phyloP scores from a whole-genome alignment of 2,797 vertebrate genomes.

The Urocyon cinereoargenteus region DNA sequence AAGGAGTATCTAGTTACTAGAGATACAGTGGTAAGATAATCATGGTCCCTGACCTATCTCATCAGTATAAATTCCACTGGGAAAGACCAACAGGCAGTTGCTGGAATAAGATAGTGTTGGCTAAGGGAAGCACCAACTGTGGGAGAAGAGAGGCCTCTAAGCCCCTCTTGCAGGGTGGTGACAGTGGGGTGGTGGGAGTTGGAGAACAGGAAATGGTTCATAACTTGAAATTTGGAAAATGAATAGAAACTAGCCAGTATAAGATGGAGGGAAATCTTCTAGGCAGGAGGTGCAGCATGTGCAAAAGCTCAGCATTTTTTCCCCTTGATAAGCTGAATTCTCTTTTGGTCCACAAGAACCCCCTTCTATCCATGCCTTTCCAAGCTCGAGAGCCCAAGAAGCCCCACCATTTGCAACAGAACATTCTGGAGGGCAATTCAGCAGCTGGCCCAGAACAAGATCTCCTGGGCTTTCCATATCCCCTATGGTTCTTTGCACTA shows the following conservation, averaged over 20 bases:
- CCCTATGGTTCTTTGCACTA: not conserved
- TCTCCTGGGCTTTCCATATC: not conserved
- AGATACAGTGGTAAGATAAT: not conserved
- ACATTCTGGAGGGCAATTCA: not conserved
- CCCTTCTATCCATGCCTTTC: not conserved
- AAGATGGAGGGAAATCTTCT: not conserved
- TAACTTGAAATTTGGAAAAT: conserved; percentile 62
- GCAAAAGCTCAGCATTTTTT: not conserved
- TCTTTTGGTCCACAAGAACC: conserved; percentile 14
- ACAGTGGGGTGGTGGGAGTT: not conserved
- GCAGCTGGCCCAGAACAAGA: not conserved
- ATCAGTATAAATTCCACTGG: conserved; percentile 46
- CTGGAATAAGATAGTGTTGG: not conserved
- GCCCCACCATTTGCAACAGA: not conserved
- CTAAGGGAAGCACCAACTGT: not conserved
- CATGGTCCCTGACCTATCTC: not conserved
- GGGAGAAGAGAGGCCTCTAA: not conserved
- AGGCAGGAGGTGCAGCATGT: not conserved
- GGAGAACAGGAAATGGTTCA: not conserved
- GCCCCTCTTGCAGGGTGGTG: not conserved
- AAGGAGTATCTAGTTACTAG: conserved; percentile 25
- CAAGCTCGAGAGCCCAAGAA: not conserved
- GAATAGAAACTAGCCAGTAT: conserved; percentile 19
- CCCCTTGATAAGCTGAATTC: not conserved
- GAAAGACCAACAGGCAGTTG: not conserved